Conservation (phyloP, 2,888 invertebrate genomes). For the Cylindroiulus punctatus region DNA sequence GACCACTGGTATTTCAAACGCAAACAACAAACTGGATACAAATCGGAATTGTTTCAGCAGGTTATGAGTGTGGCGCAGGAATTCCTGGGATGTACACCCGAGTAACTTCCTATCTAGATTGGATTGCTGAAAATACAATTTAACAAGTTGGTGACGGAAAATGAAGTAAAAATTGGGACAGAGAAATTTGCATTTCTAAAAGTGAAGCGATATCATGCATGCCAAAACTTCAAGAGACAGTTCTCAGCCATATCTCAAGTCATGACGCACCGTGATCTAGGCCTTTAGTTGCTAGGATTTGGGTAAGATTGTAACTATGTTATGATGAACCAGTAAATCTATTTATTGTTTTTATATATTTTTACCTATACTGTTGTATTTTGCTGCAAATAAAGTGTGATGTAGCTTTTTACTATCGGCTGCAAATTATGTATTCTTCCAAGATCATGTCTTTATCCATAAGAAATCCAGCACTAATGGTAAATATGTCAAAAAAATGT, state of each 20-base stretch:
- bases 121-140: constrained; percentile 70
- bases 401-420: no score
- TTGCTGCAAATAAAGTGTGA: not conserved
- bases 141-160: not conserved
- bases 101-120: constrained; percentile 76
- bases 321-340: not conserved
- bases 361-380: not conserved
- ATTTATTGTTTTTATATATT: not conserved
- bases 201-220: no score
- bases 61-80: constrained; percentile 80
- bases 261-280: not conserved
- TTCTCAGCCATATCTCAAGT: no score
- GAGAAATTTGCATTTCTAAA: not conserved
- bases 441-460: no score
- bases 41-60: constrained; percentile 87
- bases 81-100: constrained; percentile 84
- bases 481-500: no score
- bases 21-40: constrained; percentile 76
- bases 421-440: no score
- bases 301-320: not conserved
- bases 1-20: constrained; percentile 80
- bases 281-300: not conserved
- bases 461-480: no score
- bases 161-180: not conserved
- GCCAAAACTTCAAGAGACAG: not conserved